A percentile compares a stretch with the other conserved stretches of the same genome.
These are phyloP conservation scores for Pomacea maculata DNA, from an alignment of 1,140 invertebrate genomes.

Conservation along the genomic window DNA sequence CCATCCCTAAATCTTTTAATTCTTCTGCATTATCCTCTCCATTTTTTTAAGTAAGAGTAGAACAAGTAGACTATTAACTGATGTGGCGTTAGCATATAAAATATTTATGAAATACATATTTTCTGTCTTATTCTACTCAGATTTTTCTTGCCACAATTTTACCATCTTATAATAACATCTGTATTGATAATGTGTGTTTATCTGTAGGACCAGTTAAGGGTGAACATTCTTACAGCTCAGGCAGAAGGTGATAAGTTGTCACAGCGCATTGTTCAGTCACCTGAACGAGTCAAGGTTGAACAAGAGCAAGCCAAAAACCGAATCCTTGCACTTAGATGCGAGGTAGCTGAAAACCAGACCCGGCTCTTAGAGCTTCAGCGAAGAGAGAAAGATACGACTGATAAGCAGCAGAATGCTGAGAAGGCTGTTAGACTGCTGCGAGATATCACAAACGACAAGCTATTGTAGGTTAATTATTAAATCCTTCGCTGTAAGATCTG, in stretches of 20 bases:
- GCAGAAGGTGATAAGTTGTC: slow-evolving; percentile 45
- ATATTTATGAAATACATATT: no score
- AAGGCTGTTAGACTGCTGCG: slow-evolving; percentile 37
- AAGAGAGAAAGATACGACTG: slow-evolving; percentile 24
- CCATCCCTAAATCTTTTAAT: no score
- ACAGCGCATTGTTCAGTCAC: slow-evolving; percentile 51
- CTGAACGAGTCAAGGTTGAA: slow-evolving; percentile 44
- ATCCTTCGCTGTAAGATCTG: neutral
- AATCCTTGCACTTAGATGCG: slow-evolving; percentile 29
- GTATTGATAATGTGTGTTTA: neutral
- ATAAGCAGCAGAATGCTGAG: slow-evolving; percentile 23
- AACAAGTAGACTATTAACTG: no score
- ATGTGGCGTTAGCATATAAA: no score
- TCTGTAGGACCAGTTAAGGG: slow-evolving; percentile 40
- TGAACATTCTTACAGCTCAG: slow-evolving; percentile 31
- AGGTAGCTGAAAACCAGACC: slow-evolving; percentile 31
- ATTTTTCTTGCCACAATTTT: no score
- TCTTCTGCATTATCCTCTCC: no score
- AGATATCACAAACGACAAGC: slow-evolving; percentile 34
- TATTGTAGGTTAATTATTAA: slow-evolving; percentile 29
- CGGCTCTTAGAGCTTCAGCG: slow-evolving; percentile 30
- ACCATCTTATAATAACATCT: no score
- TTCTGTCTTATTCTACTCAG: no score
- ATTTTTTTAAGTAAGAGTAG: no score
- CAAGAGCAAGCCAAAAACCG: slow-evolving; percentile 40